These are phyloP conservation scores for Lindbergichthys nudifrons DNA, from an alignment of 2,797 vertebrate species.

Conservation along the genomic window DNA sequence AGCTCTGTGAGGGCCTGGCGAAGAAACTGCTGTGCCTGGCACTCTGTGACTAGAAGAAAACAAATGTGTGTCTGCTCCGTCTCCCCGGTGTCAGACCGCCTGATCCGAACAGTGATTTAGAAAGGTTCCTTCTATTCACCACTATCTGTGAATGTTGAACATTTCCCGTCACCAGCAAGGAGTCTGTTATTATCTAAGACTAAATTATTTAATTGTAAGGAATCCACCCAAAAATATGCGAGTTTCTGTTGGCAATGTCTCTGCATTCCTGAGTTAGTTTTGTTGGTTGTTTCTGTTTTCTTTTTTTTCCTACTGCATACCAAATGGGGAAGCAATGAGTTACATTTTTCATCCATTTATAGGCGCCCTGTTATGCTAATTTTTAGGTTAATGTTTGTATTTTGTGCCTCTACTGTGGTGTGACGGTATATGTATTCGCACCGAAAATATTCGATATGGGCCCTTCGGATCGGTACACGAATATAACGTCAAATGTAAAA, in stretches of 20 bases:
- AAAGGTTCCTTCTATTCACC: conserved; percentile 12
- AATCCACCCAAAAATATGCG: not conserved
- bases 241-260: not conserved
- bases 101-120: conserved; percentile 1
- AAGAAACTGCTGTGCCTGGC: conserved; percentile 38
- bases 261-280: conserved; percentile 13
- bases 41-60: conserved; percentile 32
- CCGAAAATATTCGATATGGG: too few species aligned
- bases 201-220: conserved; percentile 4
- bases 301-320: not conserved
- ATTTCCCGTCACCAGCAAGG: not conserved
- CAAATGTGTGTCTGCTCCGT: conserved; percentile 22
- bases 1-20: conserved; percentile 42
- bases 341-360: not conserved
- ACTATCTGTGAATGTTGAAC: not conserved
- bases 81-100: conserved; percentile 38
- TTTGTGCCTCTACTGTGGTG: too few species aligned
- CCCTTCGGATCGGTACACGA: too few species aligned
- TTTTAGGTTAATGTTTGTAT: too few species aligned
- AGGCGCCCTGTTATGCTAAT: too few species aligned
- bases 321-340: not conserved
- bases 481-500: too few species aligned
- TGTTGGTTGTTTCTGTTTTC: conserved; percentile 6
- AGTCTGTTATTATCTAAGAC: not conserved
- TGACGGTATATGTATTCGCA: too few species aligned